A percentile compares a stretch with the other conserved stretches of the same genome.
These are phyloP conservation scores for Clarias macrocephalus DNA, from an alignment of 2,113 vertebrate genomes.

Conservation along the genomic window DNA sequence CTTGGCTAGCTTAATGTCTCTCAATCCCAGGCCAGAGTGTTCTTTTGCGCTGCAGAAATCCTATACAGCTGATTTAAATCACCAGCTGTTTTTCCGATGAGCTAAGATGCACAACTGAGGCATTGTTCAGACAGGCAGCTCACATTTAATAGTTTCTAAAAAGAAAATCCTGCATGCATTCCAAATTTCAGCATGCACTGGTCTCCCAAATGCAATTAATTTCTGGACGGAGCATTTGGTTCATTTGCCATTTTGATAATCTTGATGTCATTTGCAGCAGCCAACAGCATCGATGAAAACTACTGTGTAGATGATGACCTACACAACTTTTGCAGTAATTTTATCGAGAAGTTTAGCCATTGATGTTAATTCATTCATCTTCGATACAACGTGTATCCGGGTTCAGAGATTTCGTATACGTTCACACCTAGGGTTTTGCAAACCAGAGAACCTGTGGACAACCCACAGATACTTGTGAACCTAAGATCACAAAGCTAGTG, in stretches of 20 bases:
- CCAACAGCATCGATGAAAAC: background rate
- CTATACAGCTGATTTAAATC: background rate
- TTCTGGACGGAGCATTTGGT: background rate
- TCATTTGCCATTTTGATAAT: background rate
- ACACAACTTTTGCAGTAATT: background rate
- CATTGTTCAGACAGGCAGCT: background rate
- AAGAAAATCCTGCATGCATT: background rate
- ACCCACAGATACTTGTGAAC: background rate
- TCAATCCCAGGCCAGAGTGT: background rate
- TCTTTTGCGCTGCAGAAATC: background rate
- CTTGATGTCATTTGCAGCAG: background rate
- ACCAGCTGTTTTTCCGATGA: background rate
- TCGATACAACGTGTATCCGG: background rate
- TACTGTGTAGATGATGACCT: no score
- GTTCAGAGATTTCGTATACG: background rate
- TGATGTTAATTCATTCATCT: background rate
- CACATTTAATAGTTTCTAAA: background rate
- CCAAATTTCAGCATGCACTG: background rate
- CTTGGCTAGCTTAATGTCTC: background rate
- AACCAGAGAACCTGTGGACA: background rate
- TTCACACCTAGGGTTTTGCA: background rate
- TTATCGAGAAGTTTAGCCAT: background rate
- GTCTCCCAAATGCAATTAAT: background rate
- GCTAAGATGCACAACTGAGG: background rate
- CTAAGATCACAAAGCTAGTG: background rate